Conservation (phyloP, 2,888 invertebrate species). For the Leptopterna dolabrata region DNA sequence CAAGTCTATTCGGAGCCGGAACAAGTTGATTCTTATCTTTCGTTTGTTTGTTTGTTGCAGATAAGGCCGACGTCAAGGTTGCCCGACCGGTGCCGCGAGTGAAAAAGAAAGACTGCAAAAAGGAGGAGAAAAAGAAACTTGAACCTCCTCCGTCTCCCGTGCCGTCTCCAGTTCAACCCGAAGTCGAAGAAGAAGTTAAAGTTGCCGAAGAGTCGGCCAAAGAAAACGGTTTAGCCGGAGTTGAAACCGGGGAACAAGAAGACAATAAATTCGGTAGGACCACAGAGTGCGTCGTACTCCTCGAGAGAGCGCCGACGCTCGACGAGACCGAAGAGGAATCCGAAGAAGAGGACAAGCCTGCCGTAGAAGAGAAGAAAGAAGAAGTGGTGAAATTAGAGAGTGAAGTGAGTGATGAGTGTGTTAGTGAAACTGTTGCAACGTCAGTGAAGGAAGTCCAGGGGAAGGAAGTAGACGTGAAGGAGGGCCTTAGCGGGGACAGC, state of each 20-base stretch:
- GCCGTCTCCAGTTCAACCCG: neutral
- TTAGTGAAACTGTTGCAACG: conserved; percentile 31
- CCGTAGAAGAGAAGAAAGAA: conserved; percentile 64
- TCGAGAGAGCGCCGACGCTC: neutral
- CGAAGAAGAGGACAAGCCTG: conserved; percentile 8
- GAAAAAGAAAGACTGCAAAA: conserved; percentile 55
- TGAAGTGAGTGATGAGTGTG: conserved; percentile 38
- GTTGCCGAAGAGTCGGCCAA: conserved; percentile 26
- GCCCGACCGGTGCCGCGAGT: conserved; percentile 52
- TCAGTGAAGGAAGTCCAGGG: neutral
- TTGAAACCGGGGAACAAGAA: conserved; percentile 37
- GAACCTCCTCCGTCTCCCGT: conserved; percentile 10
- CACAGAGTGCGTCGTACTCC: neutral
- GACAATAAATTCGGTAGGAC: neutral
- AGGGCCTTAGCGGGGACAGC: conserved; percentile 62
- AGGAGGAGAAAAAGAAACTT: conserved; percentile 46
- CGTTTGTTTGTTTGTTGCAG: conserved; percentile 52
- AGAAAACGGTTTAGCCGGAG: conserved; percentile 39
- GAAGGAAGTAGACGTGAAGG: conserved; percentile 7
- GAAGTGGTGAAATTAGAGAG: conserved; percentile 41
- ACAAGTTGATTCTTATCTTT: neutral
- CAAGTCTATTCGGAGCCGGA: neutral
- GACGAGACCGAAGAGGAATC: neutral
- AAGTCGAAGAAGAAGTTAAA: conserved; percentile 1
- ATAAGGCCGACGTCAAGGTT: conserved; percentile 55